phyloP scores from a whole-genome alignment of 2,888 invertebrate genomes.

The Hypercompe scribonia region DNA sequence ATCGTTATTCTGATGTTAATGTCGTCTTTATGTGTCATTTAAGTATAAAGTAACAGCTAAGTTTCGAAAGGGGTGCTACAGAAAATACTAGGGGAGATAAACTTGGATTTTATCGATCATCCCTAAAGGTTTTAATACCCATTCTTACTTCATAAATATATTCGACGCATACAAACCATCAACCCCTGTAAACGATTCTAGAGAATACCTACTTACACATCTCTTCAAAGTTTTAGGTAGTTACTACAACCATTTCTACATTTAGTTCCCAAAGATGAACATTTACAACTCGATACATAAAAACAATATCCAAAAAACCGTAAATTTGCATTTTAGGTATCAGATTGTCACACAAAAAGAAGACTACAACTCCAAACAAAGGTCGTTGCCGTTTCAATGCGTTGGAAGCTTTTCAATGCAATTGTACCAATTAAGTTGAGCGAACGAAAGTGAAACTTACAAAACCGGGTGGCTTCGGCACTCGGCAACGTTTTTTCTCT shows the following conservation, averaged over 20 bases:
- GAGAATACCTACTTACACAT: background rate
- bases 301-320: constrained; percentile 31
- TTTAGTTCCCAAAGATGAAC: constrained; percentile 15
- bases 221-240: background rate
- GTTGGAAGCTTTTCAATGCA: constrained; percentile 65
- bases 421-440: constrained; percentile 81
- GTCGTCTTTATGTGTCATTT: constrained; percentile 48
- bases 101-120: constrained; percentile 46
- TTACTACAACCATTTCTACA: constrained; percentile 29
- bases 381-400: constrained; percentile 69
- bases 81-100: constrained; percentile 58
- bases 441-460: constrained; percentile 83
- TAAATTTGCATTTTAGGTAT: constrained; percentile 58
- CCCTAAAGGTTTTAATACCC: constrained; percentile 9
- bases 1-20: constrained; percentile 57
- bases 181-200: background rate
- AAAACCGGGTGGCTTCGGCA: constrained; percentile 65
- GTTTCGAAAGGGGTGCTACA: constrained; percentile 53
- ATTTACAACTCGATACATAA: constrained; percentile 27
- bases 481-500: constrained; percentile 71
- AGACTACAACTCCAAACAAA: constrained; percentile 58
- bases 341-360: constrained; percentile 56
- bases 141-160: background rate
- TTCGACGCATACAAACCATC: background rate
- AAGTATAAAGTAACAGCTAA: constrained; percentile 52